Percentiles rank a stretch among this genome's conserved stretches.
These are phyloP conservation scores for Bungarus multicinctus DNA, from an alignment of 2,113 vertebrate genomes.

Conservation along the genomic window DNA sequence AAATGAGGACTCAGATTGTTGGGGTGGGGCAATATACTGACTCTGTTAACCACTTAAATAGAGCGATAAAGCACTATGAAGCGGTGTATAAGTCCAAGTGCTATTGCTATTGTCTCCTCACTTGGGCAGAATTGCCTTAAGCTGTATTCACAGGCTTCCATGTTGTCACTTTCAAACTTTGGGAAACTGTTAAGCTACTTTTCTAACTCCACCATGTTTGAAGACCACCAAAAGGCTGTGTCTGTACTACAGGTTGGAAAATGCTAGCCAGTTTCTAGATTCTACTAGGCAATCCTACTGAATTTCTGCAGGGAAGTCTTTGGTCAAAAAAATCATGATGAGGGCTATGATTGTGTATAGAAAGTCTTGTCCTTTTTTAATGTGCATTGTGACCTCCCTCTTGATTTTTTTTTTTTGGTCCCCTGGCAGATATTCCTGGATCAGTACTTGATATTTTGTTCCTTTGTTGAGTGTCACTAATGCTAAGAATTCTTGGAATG, in stretches of 20 bases:
- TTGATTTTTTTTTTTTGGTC: neutral
- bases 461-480: neutral
- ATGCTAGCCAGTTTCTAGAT: constrained; percentile 39
- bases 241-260: constrained; percentile 37
- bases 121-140: constrained; percentile 20
- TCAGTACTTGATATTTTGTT: neutral
- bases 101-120: neutral
- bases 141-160: constrained; percentile 35
- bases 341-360: neutral
- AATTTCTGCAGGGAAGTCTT: neutral
- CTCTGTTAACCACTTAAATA: neutral
- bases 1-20: neutral
- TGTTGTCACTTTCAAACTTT: constrained; percentile 28
- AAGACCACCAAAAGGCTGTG: constrained; percentile 21
- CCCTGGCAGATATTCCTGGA: neutral
- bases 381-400: neutral
- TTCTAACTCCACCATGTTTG: constrained; percentile 53
- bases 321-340: neutral
- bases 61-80: neutral
- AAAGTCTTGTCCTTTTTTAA: neutral
- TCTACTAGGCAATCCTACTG: neutral
- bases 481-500: neutral
- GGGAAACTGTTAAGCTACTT: constrained; percentile 43
- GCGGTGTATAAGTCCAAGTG: neutral
- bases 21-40: neutral